phyloP scores from a whole-genome alignment of 2,113 vertebrate genomes.

The Phaetusa simplex region DNA sequence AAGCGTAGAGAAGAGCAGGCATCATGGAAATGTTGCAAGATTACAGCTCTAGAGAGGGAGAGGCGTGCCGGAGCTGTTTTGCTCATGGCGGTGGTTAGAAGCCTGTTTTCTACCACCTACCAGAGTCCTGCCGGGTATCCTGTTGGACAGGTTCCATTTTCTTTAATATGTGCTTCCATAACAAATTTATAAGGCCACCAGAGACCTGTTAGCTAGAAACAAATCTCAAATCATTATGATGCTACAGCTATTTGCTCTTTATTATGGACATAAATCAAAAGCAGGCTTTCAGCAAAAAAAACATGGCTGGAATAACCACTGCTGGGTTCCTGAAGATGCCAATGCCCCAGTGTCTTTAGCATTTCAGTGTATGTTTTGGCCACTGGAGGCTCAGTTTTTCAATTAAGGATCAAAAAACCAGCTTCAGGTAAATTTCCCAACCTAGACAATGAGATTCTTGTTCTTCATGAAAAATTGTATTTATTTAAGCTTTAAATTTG shows the following conservation, averaged over 20 bases:
- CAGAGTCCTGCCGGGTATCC: background rate
- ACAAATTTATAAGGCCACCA: constrained; percentile 51
- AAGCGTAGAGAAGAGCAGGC: background rate
- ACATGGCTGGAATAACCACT: constrained; percentile 34
- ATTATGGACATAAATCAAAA: constrained; percentile 75
- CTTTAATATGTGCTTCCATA: constrained; percentile 36
- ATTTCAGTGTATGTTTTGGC: constrained; percentile 78
- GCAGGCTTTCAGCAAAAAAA: constrained; percentile 62
- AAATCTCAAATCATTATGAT: constrained; percentile 53
- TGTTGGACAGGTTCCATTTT: constrained; percentile 46
- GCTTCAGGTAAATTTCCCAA: constrained; percentile 63
- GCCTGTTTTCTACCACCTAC: background rate
- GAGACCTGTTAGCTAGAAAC: constrained; percentile 45
- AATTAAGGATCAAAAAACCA: constrained; percentile 70
- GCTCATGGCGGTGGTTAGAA: background rate
- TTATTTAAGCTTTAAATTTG: constrained; percentile 64
- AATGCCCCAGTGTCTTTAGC: constrained; percentile 68
- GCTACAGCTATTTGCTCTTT: constrained; percentile 39
- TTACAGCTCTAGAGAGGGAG: background rate
- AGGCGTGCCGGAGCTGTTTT: background rate
- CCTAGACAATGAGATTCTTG: constrained; percentile 74
- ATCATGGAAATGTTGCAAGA: background rate
- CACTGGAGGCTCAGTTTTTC: constrained; percentile 70
- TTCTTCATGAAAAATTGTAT: constrained; percentile 68
- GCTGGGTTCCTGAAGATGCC: constrained; percentile 59